phyloP scores from a whole-genome alignment of 2,113 vertebrate genomes.

The Brachirus orientalis region DNA sequence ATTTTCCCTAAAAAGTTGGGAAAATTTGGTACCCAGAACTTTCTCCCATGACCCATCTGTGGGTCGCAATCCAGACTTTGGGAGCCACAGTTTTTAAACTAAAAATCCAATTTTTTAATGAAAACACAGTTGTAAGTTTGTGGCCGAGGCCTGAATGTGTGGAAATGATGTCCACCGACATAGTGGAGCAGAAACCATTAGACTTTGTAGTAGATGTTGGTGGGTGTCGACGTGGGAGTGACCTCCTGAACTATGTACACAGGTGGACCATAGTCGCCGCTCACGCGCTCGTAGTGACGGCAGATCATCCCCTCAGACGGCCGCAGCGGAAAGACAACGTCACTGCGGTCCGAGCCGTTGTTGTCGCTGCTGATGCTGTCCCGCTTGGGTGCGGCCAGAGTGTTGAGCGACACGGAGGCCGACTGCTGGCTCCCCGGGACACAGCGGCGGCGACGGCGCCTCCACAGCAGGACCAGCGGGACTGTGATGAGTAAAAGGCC shows the following conservation, averaged over 20 bases:
- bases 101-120: no score
- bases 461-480: constrained; percentile 88
- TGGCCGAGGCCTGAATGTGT: no score
- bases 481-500: constrained; percentile 88
- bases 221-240: constrained; percentile 88
- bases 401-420: constrained; percentile 90
- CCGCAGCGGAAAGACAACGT: constrained; percentile 93
- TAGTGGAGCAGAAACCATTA: no score
- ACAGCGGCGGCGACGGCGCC: constrained; percentile 84
- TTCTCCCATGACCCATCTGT: no score
- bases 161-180: no score
- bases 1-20: no score
- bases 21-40: no score
- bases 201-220: constrained; percentile 99
- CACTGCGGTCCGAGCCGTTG: constrained; percentile 95
- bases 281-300: constrained; percentile 96
- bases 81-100: no score
- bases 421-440: constrained; percentile 90
- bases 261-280: constrained; percentile 94
- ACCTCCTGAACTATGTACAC: constrained; percentile 99
- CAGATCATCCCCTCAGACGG: constrained; percentile 94
- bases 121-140: no score
- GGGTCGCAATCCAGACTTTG: no score
- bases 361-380: constrained; percentile 86
- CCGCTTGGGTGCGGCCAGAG: constrained; percentile 92